Evolutionary conservation across 2,888 invertebrate species (phyloP).

Genomic region (Celastrina argiolus): DNA sequence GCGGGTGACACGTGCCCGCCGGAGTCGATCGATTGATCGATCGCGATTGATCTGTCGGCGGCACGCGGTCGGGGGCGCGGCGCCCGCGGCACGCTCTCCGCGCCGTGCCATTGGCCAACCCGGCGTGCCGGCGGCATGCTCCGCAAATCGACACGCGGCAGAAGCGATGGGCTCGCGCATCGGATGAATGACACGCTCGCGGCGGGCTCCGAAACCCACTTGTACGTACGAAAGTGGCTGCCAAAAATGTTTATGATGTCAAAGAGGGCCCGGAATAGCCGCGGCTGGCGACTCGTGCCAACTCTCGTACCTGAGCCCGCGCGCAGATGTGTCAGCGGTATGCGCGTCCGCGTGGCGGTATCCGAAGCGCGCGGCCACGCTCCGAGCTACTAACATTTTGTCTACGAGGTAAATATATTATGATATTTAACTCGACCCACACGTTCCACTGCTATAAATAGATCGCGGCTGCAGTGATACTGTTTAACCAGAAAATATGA

Average conservation of each 20-base stretch:
- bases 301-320: conserved; percentile 50
- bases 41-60: conserved; percentile 54
- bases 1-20: conserved; percentile 45
- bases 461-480: neutral
- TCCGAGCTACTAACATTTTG: conserved; percentile 42
- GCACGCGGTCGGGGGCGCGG: conserved; percentile 50
- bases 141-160: conserved; percentile 65
- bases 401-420: conserved; percentile 33
- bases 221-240: conserved; percentile 63
- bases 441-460: neutral
- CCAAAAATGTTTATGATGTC: conserved; percentile 69
- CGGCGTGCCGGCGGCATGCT: conserved; percentile 51
- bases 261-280: conserved; percentile 69
- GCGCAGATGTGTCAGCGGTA: neutral
- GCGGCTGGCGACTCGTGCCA: conserved; percentile 63
- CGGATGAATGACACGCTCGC: conserved; percentile 73
- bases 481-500: conserved; percentile 10
- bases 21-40: conserved; percentile 64
- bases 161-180: conserved; percentile 69
- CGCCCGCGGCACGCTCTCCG: conserved; percentile 46
- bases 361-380: conserved; percentile 56
- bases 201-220: conserved; percentile 56
- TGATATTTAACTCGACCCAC: conserved; percentile 27
- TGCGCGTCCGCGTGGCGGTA: conserved; percentile 42
- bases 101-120: conserved; percentile 61